Conservation (phyloP, 2,797 vertebrate species). For the Poeciliopsis presidionis region DNA sequence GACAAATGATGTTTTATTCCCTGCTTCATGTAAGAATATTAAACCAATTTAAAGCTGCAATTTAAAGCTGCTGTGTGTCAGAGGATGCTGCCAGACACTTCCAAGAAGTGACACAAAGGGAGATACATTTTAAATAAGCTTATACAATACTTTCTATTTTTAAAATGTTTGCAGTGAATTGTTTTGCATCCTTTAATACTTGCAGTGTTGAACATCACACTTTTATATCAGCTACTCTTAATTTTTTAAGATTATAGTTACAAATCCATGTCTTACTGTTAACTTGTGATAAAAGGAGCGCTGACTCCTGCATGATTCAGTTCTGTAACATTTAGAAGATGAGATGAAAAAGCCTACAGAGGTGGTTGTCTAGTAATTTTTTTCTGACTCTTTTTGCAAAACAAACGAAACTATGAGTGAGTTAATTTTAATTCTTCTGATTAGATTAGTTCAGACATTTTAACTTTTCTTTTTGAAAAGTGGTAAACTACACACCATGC, state of each 20-base stretch:
- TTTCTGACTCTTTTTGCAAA: not conserved
- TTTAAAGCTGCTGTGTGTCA: conserved; percentile 2
- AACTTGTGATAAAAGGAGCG: not conserved
- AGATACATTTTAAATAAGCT: not conserved
- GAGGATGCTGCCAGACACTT: not conserved
- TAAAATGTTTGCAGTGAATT: not conserved
- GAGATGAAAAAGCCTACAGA: not conserved
- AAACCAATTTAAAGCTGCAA: conserved; percentile 5
- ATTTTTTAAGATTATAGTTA: not conserved
- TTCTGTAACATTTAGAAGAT: not conserved
- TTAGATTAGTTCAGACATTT: not conserved
- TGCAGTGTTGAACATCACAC: not conserved
- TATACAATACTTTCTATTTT: not conserved
- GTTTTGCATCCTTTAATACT: not conserved
- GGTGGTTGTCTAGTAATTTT: not conserved
- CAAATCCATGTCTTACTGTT: not conserved
- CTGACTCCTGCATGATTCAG: not conserved
- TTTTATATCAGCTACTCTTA: not conserved
- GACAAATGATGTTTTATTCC: not conserved
- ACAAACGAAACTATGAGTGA: not conserved
- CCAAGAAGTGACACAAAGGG: not conserved
- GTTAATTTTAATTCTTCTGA: not conserved
- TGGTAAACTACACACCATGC: not conserved
- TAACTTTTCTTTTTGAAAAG: not conserved
- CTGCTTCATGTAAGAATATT: not conserved